These are phyloP conservation scores for Phaonia tiefii DNA, from an alignment of 2,888 invertebrate genomes.

Conservation along the genomic window DNA sequence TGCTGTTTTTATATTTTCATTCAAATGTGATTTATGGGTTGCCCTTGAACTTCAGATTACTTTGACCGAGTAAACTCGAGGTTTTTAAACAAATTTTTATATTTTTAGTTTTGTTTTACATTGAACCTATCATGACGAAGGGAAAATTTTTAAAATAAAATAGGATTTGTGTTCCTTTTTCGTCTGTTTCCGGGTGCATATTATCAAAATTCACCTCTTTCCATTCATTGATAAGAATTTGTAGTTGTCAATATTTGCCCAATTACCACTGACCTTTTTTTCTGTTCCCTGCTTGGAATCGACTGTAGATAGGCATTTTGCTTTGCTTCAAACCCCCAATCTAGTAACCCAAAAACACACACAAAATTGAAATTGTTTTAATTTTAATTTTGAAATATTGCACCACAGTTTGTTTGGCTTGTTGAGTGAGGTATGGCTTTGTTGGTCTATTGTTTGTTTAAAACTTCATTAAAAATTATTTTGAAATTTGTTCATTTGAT, in stretches of 20 bases:
- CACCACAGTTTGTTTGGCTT: not conserved
- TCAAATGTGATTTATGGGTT: no score
- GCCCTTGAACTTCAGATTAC: no score
- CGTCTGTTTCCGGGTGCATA: slow-evolving; percentile 7
- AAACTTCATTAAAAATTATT: slow-evolving; percentile 40
- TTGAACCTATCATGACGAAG: no score
- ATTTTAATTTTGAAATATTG: slow-evolving; percentile 26
- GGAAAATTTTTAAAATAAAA: no score
- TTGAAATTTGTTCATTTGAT: slow-evolving; percentile 56
- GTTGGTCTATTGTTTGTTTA: slow-evolving; percentile 26
- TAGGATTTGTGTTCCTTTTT: no score
- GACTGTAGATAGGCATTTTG: not conserved
- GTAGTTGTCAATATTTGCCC: slow-evolving; percentile 1
- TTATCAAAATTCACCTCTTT: slow-evolving; percentile 5
- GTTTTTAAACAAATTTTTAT: no score
- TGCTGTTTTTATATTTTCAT: no score
- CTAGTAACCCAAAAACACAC: slow-evolving; percentile 1
- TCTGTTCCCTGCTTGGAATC: not conserved
- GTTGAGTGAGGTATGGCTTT: not conserved
- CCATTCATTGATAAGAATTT: slow-evolving; percentile 14
- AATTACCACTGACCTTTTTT: slow-evolving; percentile 16
- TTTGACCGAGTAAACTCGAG: no score
- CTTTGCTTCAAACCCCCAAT: slow-evolving; percentile 7
- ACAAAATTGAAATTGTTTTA: not conserved
- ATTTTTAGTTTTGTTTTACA: no score